Conservation (phyloP, 2,113 vertebrate genomes). For the Ceyx cyanopectus region DNA sequence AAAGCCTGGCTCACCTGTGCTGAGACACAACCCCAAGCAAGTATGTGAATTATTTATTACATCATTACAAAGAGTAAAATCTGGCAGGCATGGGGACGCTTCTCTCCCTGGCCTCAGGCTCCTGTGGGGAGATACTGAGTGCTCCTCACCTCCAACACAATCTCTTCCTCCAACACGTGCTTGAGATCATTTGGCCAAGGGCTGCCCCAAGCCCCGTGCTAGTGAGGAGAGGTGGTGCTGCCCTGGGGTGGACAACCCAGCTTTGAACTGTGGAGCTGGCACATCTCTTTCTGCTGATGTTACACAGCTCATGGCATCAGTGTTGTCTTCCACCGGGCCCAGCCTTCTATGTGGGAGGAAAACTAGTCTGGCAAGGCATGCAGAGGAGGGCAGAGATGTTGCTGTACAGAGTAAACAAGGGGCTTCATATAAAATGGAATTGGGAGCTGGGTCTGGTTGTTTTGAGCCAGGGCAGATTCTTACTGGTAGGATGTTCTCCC, state of each 20-base stretch:
- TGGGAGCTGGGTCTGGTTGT: not conserved
- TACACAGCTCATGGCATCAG: not conserved
- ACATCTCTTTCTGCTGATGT: not conserved
- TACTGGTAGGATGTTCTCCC: not conserved
- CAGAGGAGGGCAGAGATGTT: not conserved
- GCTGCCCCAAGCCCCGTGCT: not conserved
- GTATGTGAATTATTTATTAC: conserved; percentile 25
- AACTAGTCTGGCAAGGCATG: not conserved
- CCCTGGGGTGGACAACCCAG: not conserved
- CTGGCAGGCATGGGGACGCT: conserved; percentile 40
- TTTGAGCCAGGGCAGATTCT: not conserved
- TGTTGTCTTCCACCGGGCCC: not conserved
- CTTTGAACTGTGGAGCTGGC: conserved; percentile 11
- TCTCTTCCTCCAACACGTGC: conserved; percentile 15
- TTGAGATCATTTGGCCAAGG: not conserved
- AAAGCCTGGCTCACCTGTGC: not conserved
- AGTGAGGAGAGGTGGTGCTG: not conserved
- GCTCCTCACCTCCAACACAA: not conserved
- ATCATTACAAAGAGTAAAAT: conserved; percentile 8
- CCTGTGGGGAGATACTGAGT: not conserved
- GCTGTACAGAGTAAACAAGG: not conserved
- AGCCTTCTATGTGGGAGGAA: not conserved
- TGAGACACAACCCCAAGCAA: conserved; percentile 23
- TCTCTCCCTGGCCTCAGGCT: conserved; percentile 50
- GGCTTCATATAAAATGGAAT: not conserved